A percentile compares a stretch with the other conserved stretches of the same genome.
Conservation (phyloP, 1,140 invertebrate genomes). For the Hyposmocoma kahamanoa region DNA sequence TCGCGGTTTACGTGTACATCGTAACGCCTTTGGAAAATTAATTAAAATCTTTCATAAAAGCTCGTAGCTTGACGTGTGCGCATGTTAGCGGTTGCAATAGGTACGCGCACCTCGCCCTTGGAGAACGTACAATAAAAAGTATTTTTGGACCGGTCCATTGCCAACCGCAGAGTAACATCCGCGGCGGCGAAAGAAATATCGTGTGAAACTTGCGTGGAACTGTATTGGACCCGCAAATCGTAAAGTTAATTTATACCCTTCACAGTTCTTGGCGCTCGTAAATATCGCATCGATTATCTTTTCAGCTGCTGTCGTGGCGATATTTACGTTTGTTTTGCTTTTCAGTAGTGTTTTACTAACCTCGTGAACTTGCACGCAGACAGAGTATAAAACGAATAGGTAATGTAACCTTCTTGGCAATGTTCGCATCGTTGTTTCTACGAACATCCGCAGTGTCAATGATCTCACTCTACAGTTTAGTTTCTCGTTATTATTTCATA, state of each 20-base stretch:
- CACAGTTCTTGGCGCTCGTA: constrained; percentile 22
- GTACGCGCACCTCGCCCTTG: constrained; percentile 50
- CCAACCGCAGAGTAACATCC: constrained; percentile 53
- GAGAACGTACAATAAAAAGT: constrained; percentile 62
- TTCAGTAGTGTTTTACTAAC: too few relatives aligned
- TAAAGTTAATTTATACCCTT: constrained; percentile 31
- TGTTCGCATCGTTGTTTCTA: too few relatives aligned
- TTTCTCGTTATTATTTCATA: too few relatives aligned
- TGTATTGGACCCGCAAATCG: constrained; percentile 19
- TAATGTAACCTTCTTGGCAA: too few relatives aligned
- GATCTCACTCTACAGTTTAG: too few relatives aligned
- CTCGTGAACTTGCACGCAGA: too few relatives aligned
- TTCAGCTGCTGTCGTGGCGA: neutral
- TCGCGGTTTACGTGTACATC: constrained; percentile 37
- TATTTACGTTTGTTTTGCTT: too few relatives aligned
- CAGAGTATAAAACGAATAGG: too few relatives aligned
- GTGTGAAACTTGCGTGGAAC: constrained; percentile 20
- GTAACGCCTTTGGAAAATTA: constrained; percentile 31
- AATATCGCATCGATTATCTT: constrained; percentile 15
- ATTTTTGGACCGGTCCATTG: constrained; percentile 63
- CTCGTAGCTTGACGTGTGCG: constrained; percentile 14
- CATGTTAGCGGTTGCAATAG: constrained; percentile 25
- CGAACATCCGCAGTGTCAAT: too few relatives aligned
- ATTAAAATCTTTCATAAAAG: constrained; percentile 56
- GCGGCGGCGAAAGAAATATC: constrained; percentile 44